Evolutionary conservation across 2,888 invertebrate genomes (phyloP).

Genomic region (Lasioglossum figueresi): DNA sequence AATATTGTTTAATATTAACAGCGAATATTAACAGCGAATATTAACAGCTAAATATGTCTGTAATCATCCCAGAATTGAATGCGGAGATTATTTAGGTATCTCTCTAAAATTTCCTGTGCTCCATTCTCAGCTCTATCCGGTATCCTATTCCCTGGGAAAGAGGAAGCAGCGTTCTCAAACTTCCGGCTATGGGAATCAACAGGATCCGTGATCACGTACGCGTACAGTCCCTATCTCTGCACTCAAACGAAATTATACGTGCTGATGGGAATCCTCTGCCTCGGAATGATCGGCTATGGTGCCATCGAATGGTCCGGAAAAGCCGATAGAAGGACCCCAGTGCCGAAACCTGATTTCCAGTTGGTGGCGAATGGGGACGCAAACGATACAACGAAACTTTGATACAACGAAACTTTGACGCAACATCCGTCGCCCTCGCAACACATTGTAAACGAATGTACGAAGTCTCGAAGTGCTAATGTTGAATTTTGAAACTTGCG

Average conservation of each 20-base stretch:
- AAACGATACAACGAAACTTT: slow-evolving; percentile 50
- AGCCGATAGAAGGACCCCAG: slow-evolving; percentile 57
- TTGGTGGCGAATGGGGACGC: slow-evolving; percentile 73
- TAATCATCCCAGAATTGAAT: background rate
- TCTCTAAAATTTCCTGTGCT: background rate
- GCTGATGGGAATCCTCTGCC: slow-evolving; percentile 87
- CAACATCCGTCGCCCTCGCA: background rate
- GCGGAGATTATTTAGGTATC: background rate
- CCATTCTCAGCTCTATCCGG: slow-evolving; percentile 90
- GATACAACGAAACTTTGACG: slow-evolving; percentile 40
- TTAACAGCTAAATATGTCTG: background rate
- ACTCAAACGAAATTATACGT: slow-evolving; percentile 89
- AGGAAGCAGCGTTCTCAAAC: slow-evolving; percentile 96
- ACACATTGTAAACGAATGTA: background rate
- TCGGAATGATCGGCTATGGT: slow-evolving; percentile 92
- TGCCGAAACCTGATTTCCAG: slow-evolving; percentile 78
- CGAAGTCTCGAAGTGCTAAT: background rate
- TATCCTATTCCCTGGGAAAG: slow-evolving; percentile 92
- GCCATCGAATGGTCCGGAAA: slow-evolving; percentile 85
- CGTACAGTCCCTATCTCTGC: slow-evolving; percentile 91
- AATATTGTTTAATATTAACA: background rate
- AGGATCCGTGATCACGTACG: slow-evolving; percentile 94
- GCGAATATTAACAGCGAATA: too few species aligned
- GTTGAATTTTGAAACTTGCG: background rate
- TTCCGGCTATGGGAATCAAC: slow-evolving; percentile 96